Evolutionary conservation across 2,113 vertebrate species (phyloP).

Genomic region (Trinectes maculatus): DNA sequence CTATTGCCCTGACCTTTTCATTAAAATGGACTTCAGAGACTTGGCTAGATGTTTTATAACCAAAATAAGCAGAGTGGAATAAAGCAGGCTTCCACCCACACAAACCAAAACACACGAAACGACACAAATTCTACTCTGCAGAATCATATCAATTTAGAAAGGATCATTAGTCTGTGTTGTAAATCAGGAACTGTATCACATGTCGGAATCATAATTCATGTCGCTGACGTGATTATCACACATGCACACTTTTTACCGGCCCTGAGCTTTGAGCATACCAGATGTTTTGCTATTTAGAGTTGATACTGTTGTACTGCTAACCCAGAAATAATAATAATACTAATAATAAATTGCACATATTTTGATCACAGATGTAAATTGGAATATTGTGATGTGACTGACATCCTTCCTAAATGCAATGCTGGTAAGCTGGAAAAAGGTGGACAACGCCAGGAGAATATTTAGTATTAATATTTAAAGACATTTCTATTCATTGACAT

Average conservation of each 20-base stretch:
- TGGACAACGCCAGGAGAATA: too few relatives aligned
- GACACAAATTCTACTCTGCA: slow-evolving; percentile 3
- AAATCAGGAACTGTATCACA: not conserved
- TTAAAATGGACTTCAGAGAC: slow-evolving; percentile 7
- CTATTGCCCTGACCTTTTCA: slow-evolving; percentile 5
- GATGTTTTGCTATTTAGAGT: too few relatives aligned
- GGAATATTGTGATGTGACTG: too few relatives aligned
- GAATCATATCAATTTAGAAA: not conserved
- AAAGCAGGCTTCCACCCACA: slow-evolving; percentile 7
- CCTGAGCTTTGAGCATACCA: too few relatives aligned
- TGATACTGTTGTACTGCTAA: too few relatives aligned
- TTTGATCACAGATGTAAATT: too few relatives aligned
- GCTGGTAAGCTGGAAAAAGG: too few relatives aligned
- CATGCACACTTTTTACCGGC: not conserved
- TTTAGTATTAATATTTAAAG: too few relatives aligned
- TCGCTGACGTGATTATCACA: not conserved
- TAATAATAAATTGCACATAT: too few relatives aligned
- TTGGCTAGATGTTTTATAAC: not conserved
- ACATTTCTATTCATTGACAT: too few relatives aligned
- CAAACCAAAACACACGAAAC: slow-evolving; percentile 1
- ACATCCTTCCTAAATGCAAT: too few relatives aligned
- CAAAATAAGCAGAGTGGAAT: slow-evolving; percentile 8
- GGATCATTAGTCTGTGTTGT: not conserved
- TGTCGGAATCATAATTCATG: not conserved
- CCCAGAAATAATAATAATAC: too few relatives aligned